Base-by-base conservation (phyloP, 2,113 vertebrate species). In the Progne subis region DNA sequence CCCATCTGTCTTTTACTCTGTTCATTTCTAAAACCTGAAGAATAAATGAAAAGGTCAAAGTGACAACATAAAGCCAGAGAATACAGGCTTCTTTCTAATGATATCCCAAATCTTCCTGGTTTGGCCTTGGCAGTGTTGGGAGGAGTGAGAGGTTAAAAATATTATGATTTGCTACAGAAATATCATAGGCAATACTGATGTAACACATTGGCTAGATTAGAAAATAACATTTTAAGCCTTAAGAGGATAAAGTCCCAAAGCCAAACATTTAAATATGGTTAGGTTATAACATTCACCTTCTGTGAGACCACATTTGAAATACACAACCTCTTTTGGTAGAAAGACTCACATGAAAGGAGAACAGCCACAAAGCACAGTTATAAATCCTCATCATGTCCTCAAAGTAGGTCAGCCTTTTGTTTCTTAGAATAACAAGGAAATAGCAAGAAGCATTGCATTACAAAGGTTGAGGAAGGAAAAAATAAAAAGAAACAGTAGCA, bases 1-100 rank as follows among this genome's bases (percentile, higher is more conserved):
- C 19, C 95, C 85, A 95, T 97, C 88, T 97, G 95, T 94, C 86
- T 93, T 94, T 61, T 79, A 52, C 46, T 57, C 46, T 65, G 64
- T 41, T 90, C 68, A 56, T 70, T 71, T 82, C 74, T 80, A 78
- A 94, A 92, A 93, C 89, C 34, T 74, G 56, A 90, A 85, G 71
- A 94, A 86, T 78, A 90, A 52, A 83, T 6, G 17, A 60, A 95
- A 95, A 86, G 92, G 93, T 90, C 92, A 95, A 90, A 88, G 39
- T 83, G 75, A 86, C 75, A 92, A 37, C 57, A 72, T 81, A 86
- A 95, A 94, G 41, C 20, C 72, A 71, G 61, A 57, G 41, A 91
- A 90, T 69, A 92, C 24, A 68, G 37, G 49, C 25, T 70, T 82
- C 77, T 86, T 81, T 49, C 78, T 93, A 93, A 93, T 34, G 49